Evolutionary conservation across 1,140 invertebrate species (phyloP).

Genomic region (Diachasmimorpha longicaudata): DNA sequence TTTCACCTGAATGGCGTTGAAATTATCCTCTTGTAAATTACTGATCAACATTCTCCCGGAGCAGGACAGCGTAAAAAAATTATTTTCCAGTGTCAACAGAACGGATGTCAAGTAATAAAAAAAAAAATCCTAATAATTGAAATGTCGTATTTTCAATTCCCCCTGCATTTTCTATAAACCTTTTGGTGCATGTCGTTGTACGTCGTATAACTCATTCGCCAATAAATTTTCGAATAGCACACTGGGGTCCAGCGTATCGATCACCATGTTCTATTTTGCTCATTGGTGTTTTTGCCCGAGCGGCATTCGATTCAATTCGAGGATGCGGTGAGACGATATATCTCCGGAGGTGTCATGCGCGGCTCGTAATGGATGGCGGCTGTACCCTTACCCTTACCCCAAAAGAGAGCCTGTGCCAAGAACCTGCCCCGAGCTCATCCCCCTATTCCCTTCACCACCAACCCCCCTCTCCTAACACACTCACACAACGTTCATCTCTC

Average conservation of each 20-base stretch:
- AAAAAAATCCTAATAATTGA: neutral
- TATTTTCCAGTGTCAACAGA: neutral
- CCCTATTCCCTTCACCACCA: conserved; percentile 15
- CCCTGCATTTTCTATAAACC: neutral
- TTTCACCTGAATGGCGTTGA: no score
- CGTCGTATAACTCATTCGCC: conserved; percentile 56
- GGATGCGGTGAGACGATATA: conserved; percentile 61
- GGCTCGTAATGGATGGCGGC: conserved; percentile 59
- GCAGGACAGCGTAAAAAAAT: no score
- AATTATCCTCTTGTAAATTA: no score
- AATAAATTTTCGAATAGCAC: conserved; percentile 50
- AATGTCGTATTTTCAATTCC: neutral
- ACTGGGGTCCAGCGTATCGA: conserved; percentile 50
- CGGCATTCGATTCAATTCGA: conserved; percentile 62
- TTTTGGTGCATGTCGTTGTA: neutral
- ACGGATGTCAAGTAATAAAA: neutral
- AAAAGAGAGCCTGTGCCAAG: conserved; percentile 58
- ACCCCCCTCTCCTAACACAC: neutral
- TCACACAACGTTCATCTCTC: neutral
- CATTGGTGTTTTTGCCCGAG: conserved; percentile 60
- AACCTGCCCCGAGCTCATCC: conserved; percentile 49
- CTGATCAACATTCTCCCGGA: no score
- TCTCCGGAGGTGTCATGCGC: conserved; percentile 60
- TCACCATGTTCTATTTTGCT: conserved; percentile 62
- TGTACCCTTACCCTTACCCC: conserved; percentile 52